phyloP scores from a whole-genome alignment of 2,888 invertebrate species.

The Acleris literana region DNA sequence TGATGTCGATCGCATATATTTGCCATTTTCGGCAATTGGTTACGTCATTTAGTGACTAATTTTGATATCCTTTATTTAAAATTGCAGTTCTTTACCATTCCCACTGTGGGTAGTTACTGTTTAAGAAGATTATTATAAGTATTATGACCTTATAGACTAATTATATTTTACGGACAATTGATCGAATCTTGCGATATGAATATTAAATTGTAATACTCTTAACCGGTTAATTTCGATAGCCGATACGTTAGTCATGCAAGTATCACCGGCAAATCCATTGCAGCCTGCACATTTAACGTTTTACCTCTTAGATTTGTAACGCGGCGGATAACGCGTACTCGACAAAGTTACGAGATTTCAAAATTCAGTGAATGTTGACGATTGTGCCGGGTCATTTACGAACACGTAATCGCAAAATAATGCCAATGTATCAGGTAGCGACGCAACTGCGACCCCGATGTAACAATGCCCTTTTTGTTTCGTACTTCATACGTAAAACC shows the following conservation, averaged over 20 bases:
- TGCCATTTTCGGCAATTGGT: conserved; percentile 14
- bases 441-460: conserved; percentile 1
- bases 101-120: no score
- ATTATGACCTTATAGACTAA: not conserved
- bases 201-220: no score
- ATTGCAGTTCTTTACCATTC: no score
- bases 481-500: not conserved
- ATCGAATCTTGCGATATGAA: no score
- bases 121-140: not conserved
- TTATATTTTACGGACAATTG: not conserved
- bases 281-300: no score
- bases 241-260: not conserved
- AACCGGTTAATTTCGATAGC: no score
- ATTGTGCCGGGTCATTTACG: conserved; percentile 6
- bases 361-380: conserved; percentile 15
- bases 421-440: not conserved
- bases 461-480: conserved; percentile 2
- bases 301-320: not conserved
- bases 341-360: conserved; percentile 5
- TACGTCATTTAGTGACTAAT: not conserved
- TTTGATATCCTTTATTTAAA: not conserved
- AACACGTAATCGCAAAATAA: conserved; percentile 5
- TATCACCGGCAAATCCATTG: no score
- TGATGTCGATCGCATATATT: conserved; percentile 17
- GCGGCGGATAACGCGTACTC: not conserved